Evolutionary conservation across 1,140 invertebrate genomes (phyloP), one percentile per base, ranked within the genome.

Genomic region (Gryon sp.): DNA sequence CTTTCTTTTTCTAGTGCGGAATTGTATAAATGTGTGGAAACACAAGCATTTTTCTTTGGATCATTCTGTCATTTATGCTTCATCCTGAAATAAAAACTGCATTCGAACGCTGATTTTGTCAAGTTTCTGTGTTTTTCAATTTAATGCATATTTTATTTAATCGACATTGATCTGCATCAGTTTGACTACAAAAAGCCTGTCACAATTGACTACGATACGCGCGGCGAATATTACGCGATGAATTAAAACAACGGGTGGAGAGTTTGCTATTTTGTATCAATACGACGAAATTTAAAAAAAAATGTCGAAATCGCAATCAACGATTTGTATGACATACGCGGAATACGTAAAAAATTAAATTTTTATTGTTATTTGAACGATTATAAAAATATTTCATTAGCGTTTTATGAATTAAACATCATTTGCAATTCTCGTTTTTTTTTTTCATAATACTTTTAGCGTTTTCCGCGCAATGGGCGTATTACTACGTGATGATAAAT

Each of bases 101-200:
- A 68, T 45, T 52, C 45, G 12, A n/a, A 36, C 24, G 48, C 43
- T 76, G 57, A 76, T 76, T 76, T 76, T 59, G 65, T 65, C 73
- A 70, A 59, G 41, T 59, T 34, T 14, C 59, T 76, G 43, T 76
- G 59, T 76, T 70, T 76, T 76, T 76, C 57, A 70, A 70, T 76
- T 70, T 69, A 76, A 76, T 70, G 73, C 74, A 77, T 72, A 77
- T 77, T 77, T 77, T 72, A 77, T 77, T 77, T 59, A 72, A 72
- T 77, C 74, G 74, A 77, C 66, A 77, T 77, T 52, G 74, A 77
- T 77, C 74, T 77, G 74, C 74, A 77, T 70, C 59, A 60, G 75
- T 72, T 77, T 77, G 75, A 77, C 75, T 72, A 55, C 48, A 77
- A 77, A 77, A 77, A 77, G 30, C 60, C n/a, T 48, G 60, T 34